phyloP scores from a whole-genome alignment of 2,888 invertebrate genomes.

The Protonemura montana region DNA sequence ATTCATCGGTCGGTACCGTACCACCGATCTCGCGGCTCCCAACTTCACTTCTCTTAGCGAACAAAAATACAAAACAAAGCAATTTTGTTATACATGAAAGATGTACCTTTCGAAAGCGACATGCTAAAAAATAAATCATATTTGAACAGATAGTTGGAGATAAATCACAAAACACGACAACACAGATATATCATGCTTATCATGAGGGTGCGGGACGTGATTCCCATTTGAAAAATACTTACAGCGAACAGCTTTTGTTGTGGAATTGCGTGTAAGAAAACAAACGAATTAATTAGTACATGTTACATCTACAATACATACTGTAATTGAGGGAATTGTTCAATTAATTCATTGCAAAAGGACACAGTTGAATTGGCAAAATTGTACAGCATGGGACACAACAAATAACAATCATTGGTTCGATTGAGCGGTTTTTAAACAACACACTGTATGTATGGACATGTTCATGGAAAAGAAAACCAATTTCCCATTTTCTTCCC shows the following conservation, averaged over 20 bases:
- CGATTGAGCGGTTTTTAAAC: neutral
- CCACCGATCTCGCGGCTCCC: neutral
- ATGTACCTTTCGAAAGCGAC: slow-evolving; percentile 9
- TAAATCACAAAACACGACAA: slow-evolving; percentile 19
- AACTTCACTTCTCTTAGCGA: neutral
- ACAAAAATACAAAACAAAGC: neutral
- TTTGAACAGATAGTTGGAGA: slow-evolving; percentile 22
- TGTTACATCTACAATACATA: neutral
- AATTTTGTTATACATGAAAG: neutral
- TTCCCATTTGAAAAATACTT: slow-evolving; percentile 21
- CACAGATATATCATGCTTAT: slow-evolving; percentile 34
- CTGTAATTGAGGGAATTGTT: neutral
- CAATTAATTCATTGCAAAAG: neutral
- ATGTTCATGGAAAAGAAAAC: neutral
- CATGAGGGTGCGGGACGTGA: neutral
- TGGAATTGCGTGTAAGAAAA: slow-evolving; percentile 33
- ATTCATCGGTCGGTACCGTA: neutral
- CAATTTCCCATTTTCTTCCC: neutral
- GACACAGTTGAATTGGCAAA: neutral
- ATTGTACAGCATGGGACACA: neutral
- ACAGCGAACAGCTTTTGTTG: slow-evolving; percentile 37
- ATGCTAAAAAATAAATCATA: slow-evolving; percentile 32
- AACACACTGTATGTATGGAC: neutral
- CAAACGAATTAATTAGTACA: slow-evolving; percentile 24
- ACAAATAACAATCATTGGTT: neutral